Evolutionary conservation across 2,888 invertebrate genomes (phyloP), one percentile per base, ranked within the genome.

Genomic region (Zootermopsis nevadensis): DNA sequence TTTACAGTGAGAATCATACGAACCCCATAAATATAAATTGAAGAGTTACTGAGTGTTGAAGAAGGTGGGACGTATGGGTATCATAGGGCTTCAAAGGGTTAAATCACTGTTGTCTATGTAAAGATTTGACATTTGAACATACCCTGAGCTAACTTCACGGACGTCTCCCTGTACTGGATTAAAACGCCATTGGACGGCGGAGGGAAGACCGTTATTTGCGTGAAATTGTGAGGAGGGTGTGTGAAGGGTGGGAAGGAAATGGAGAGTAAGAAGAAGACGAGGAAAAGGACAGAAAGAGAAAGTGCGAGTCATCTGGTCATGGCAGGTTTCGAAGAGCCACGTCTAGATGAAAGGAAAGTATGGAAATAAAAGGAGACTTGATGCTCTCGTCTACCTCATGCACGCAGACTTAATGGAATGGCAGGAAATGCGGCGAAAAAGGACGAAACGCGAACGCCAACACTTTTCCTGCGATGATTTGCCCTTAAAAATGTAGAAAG

Each of bases 251-350:
- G 55, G 15, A 77, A 55, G 77, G 48, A 77, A 77, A 66, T n/a
- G 79, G 79, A 55, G 76, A 79, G 82, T 30, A 77, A 82, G 42
- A 69, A 60, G 30, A 48, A 38, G 53, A 69, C 38, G 38, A 74
- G 74, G 74, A 24, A n/a, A n/a, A n/a, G n/a, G 60, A 60, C 6
- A 38, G 38, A 24, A 42, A 38, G 33, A n/a, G 35, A n/a, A 35
- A 74, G 74, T 38, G 74, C 4, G 38, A 74, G 74, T 66, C 83
- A 81, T 83, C 77, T 83, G 83, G 55, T 53, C n/a, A 33, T 83
- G 83, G 83, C 83, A 83, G 81, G 35, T 81, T 81, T 35, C 69
- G 79, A 80, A 79, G 35, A 83, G 72, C 72, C 72, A 33, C 76
- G 38, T 24, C 30, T 22, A 83, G 74, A 83, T 83, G 80, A 79